Evolutionary conservation across 2,888 invertebrate species (phyloP).

Genomic region (Yponomeuta evonymella): DNA sequence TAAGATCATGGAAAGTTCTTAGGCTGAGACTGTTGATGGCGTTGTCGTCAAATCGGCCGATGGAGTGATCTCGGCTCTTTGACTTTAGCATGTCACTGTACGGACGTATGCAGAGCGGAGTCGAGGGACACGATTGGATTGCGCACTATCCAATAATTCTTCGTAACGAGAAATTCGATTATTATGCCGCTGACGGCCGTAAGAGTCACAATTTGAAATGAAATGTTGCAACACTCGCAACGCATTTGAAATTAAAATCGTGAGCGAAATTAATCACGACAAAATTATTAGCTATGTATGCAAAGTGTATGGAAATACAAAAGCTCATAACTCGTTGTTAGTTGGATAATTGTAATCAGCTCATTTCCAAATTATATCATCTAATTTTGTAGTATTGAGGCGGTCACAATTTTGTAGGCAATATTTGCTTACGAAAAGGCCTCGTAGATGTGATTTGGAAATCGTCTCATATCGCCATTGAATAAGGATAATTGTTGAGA

Average conservation of each 20-base stretch:
- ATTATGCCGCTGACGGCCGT: constrained; percentile 4
- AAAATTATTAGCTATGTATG: constrained; percentile 4
- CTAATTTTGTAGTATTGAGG: not conserved
- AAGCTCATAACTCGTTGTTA: not conserved
- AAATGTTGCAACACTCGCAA: constrained; percentile 10
- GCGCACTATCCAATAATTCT: constrained; percentile 58
- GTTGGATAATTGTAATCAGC: not conserved
- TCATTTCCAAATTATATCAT: not conserved
- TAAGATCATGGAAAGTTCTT: not conserved
- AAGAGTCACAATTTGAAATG: constrained; percentile 12
- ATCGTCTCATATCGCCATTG: not conserved
- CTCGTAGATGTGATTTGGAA: not conserved
- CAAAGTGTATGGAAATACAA: constrained; percentile 2
- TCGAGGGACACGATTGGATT: constrained; percentile 57
- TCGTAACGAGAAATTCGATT: constrained; percentile 8
- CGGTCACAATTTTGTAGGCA: not conserved
- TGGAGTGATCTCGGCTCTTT: not conserved
- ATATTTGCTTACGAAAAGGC: not conserved
- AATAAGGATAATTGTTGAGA: not conserved
- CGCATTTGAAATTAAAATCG: constrained; percentile 7
- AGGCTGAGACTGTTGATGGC: not conserved
- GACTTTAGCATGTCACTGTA: constrained; percentile 47
- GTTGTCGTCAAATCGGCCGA: not conserved
- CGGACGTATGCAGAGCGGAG: constrained; percentile 42
- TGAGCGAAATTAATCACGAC: constrained; percentile 4